Evolutionary conservation across 2,888 invertebrate species (phyloP), one percentile per base, ranked within the genome.

Genomic region (Eupithecia tripunctaria): DNA sequence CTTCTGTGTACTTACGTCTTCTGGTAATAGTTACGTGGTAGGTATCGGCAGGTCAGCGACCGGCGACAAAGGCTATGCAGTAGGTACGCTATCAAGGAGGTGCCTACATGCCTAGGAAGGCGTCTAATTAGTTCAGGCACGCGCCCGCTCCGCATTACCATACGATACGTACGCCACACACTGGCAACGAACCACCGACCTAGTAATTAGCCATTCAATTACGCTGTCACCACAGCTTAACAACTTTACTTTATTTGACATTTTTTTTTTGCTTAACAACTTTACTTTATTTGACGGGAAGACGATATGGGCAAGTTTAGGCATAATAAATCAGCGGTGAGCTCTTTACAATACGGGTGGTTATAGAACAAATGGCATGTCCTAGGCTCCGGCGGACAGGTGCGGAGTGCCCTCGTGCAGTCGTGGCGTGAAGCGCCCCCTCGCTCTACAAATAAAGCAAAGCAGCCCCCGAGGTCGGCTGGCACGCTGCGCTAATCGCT

Each of bases 41-140:
- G 38, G 56, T 65, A 36, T 62, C 21, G 68, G 25, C 32, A 67
- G 74, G 74, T 74, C 71, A 63, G 29, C 62, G 74, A 71, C 74
- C 74, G 71, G n/a, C 71, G 60, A 71, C 71, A 67, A 67, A 62
- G 68, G 65, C 56, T 51, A 29, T 67, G 51, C 69, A n/a, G n/a
- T n/a, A n/a, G n/a, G n/a, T n/a, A n/a, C n/a, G 69, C 69, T 71
- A 68, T 51, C 68, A 64, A 75, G 64, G 67, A 72, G 63, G 56
- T 29, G 51, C n/a, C 47, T 25, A 51, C 21, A 4, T 56, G 21
- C 25, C 21, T 51, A 51, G 21, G 56, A 15, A 38, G 69, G 62
- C 36, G 14, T 69, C 70, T 75, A 72, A 75, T 72, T 72, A 70
- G 75, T 70, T 72, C 67, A 64, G 67, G 73, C 76, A 74, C 72